Percentiles rank a stretch among this genome's conserved stretches.
phyloP scores from a whole-genome alignment of 2,888 invertebrate species.

The Metacarcinus magister region DNA sequence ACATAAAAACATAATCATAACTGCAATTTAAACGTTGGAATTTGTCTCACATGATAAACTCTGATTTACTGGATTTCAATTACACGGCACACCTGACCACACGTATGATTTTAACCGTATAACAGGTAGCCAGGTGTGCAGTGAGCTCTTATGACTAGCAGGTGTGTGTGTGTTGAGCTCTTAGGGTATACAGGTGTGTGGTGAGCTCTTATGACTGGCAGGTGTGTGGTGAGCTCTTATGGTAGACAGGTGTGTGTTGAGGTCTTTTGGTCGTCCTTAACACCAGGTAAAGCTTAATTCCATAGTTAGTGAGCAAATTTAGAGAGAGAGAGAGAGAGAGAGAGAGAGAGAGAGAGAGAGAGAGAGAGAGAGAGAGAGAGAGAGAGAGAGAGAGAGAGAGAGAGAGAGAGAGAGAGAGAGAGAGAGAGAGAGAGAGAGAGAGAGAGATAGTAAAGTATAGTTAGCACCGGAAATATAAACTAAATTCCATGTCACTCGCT shows the following conservation, averaged over 20 bases:
- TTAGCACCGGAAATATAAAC: too few relatives aligned
- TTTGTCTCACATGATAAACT: background rate
- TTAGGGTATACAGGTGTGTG: background rate
- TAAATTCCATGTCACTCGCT: too few relatives aligned
- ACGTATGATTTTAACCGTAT: background rate
- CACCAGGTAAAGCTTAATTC: background rate
- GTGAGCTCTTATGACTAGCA: too few relatives aligned
- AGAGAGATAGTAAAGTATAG: background rate
- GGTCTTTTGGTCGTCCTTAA: background rate
- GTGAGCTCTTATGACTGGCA: background rate
- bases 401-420: background rate
- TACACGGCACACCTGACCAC: background rate
- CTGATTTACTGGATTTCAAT: background rate
- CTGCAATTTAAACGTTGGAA: background rate
- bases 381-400: constrained; percentile 26
- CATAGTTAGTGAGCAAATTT: background rate
- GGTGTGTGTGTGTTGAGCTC: background rate
- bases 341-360: constrained; percentile 53
- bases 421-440: background rate
- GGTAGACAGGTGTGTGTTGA: background rate
- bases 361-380: constrained; percentile 42
- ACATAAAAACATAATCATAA: background rate
- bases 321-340: constrained; percentile 58
- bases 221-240: too few relatives aligned
- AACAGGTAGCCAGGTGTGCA: background rate